phyloP scores from a whole-genome alignment of 2,113 vertebrate species.

The Asarcornis scutulata region DNA sequence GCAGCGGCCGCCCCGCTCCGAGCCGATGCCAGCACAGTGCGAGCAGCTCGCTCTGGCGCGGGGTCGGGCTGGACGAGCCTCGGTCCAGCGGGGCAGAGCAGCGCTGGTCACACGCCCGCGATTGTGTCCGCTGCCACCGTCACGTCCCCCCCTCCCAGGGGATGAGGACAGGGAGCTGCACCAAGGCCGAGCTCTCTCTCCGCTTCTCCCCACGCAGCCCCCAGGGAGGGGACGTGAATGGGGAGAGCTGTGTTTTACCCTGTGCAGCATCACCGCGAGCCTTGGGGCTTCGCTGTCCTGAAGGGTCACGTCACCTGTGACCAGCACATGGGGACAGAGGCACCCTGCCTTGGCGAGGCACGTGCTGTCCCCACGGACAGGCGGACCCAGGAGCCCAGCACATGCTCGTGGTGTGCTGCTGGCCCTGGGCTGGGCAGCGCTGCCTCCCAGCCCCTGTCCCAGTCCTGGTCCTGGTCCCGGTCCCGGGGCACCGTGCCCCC shows the following conservation, averaged over 20 bases:
- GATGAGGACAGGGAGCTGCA: neutral
- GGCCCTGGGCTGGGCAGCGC: neutral
- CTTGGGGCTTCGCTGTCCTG: accelerated
- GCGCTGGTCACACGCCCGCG: accelerated
- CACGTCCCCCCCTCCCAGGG: neutral
- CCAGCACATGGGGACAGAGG: neutral
- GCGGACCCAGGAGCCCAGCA: neutral
- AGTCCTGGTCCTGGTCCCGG: neutral
- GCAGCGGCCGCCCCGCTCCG: conserved; percentile 9
- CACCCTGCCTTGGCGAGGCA: accelerated
- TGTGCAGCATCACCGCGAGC: neutral
- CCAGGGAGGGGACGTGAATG: accelerated
- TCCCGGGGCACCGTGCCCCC: neutral
- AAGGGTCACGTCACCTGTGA: neutral
- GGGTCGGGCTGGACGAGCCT: neutral
- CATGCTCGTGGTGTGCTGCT: neutral
- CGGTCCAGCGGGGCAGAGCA: neutral
- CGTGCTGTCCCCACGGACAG: neutral
- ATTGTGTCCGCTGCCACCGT: neutral
- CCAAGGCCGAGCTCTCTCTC: neutral
- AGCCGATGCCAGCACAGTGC: neutral
- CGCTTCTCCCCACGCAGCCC: neutral
- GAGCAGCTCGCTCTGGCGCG: neutral
- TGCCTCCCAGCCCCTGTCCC: neutral
- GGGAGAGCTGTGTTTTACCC: neutral